Percentiles rank a stretch among this genome's conserved stretches.
Evolutionary conservation across 2,797 vertebrate species (phyloP).

Genomic region (Platyrinchus mystaceus): DNA sequence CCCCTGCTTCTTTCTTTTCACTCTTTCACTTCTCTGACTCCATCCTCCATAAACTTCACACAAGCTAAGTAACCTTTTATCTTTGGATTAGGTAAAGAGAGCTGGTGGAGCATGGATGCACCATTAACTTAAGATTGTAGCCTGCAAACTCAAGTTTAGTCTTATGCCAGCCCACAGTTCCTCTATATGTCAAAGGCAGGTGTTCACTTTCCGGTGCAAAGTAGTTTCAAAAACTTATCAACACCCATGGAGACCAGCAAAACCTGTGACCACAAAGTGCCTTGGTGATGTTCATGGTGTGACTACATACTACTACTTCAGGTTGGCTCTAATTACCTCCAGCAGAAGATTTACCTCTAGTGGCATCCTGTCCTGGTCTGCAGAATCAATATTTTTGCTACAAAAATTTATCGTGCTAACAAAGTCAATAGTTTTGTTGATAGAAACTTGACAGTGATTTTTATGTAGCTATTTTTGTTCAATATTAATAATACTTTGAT

Average conservation of each 20-base stretch:
- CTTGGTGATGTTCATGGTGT: background rate
- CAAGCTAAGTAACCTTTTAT: background rate
- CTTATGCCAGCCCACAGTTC: background rate
- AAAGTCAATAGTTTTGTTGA: background rate
- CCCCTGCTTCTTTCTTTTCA: background rate
- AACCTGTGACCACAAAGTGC: background rate
- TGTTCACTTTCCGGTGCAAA: background rate
- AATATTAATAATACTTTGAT: background rate
- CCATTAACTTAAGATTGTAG: background rate
- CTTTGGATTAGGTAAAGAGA: background rate
- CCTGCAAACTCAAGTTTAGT: background rate
- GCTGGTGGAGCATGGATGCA: background rate
- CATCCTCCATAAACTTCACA: background rate
- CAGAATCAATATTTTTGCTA: background rate
- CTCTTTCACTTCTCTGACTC: background rate
- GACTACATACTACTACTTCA: background rate
- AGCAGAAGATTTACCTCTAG: background rate
- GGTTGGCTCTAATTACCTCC: background rate
- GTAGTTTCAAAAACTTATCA: background rate
- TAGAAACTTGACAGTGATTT: background rate
- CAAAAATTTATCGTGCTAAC: background rate
- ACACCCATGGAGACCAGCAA: background rate
- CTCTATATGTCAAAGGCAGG: background rate
- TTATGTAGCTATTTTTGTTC: background rate
- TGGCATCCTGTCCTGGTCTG: background rate